phyloP scores from a whole-genome alignment of 64 coral and sea anemone species.

The Dendronephthya gigantea region DNA sequence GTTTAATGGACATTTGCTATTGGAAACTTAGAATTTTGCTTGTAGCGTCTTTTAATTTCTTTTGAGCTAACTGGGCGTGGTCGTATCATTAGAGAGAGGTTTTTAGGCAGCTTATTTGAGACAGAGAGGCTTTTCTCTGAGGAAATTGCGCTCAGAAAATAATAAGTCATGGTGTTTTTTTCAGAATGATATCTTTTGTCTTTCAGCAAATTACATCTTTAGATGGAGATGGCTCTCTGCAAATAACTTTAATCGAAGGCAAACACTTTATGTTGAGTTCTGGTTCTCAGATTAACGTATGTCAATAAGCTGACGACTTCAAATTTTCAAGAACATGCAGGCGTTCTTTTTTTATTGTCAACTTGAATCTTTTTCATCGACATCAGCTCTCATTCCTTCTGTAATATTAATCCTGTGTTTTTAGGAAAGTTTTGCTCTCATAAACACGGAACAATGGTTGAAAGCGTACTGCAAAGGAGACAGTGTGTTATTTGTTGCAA shows the following conservation, averaged over 20 bases:
- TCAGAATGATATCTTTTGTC: too few species aligned
- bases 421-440: constrained; percentile 77
- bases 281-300: constrained; percentile 27
- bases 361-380: neutral
- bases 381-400: too few species aligned
- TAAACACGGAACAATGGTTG: constrained; percentile 75
- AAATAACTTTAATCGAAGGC: constrained; percentile 38
- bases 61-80: too few species aligned
- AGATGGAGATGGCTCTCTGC: constrained; percentile 3
- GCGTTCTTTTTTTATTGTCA: neutral
- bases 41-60: neutral
- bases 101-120: neutral
- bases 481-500: constrained; percentile 70
- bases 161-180: too few species aligned
- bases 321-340: neutral
- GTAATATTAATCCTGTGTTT: too few species aligned
- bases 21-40: too few species aligned
- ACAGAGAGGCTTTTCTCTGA: too few species aligned
- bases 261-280: constrained; percentile 44
- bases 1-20: too few species aligned
- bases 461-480: constrained; percentile 74
- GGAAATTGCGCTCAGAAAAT: too few species aligned
- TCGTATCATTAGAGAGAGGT: neutral
- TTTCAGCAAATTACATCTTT: constrained; percentile 36
- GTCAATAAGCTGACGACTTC: too few species aligned